These are phyloP conservation scores for Leiothrix lutea DNA, from an alignment of 2,113 vertebrate species.

Conservation along the genomic window DNA sequence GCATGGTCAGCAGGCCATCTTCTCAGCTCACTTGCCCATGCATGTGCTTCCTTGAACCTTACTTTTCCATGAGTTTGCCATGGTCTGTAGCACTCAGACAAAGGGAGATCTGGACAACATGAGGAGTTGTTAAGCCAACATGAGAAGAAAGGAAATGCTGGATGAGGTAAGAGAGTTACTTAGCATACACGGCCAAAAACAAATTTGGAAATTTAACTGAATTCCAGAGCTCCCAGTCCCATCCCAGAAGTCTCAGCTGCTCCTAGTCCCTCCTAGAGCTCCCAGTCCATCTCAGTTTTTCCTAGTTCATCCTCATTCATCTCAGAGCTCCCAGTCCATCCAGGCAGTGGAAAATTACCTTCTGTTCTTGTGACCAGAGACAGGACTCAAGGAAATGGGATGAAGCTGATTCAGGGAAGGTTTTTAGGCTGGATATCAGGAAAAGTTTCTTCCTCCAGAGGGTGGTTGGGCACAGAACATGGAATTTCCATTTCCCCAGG, in stretches of 20 bases:
- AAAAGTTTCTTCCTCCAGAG: not conserved
- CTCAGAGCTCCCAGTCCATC: not conserved
- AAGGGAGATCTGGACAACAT: not conserved
- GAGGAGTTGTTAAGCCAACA: not conserved
- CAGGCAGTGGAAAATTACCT: not conserved
- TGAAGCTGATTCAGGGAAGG: not conserved
- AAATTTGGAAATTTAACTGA: not conserved
- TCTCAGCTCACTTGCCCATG: too few relatives aligned
- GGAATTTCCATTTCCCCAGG: not conserved
- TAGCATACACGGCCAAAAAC: not conserved
- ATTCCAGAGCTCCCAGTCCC: not conserved
- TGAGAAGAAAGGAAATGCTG: not conserved
- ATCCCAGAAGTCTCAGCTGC: too few relatives aligned
- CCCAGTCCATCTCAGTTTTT: not conserved
- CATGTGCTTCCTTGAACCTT: not conserved
- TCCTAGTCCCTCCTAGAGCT: not conserved
- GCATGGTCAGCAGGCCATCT: not conserved
- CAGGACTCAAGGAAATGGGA: not conserved
- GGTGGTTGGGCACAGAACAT: accelerated
- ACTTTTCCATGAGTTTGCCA: not conserved
- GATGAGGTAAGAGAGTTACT: not conserved
- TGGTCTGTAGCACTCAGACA: not conserved
- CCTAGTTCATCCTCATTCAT: not conserved
- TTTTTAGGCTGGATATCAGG: not conserved
- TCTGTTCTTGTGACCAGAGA: not conserved